Percentiles rank a stretch among this genome's conserved stretches.
Conservation (phyloP, 64 coral and sea anemone genomes). For the Stichodactyla mertensii region DNA sequence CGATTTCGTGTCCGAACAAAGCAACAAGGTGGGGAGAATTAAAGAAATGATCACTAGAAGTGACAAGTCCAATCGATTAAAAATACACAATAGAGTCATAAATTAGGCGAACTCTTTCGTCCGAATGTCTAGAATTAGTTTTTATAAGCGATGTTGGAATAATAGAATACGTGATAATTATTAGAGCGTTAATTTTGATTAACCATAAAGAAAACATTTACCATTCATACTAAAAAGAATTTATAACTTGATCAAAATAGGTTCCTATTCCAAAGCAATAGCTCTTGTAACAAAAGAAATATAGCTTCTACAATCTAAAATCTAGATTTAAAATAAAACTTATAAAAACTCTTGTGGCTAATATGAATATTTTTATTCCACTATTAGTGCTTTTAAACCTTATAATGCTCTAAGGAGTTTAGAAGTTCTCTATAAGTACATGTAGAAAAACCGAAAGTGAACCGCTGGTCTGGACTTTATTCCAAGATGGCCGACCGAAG, state of each 20-base stretch:
- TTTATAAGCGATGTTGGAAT: neutral
- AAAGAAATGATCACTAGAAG: neutral
- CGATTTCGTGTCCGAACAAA: slow-evolving; percentile 16
- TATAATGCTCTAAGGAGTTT: neutral
- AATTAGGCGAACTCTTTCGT: neutral
- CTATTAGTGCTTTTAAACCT: neutral
- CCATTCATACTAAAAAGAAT: neutral
- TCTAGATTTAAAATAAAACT: neutral
- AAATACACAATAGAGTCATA: neutral
- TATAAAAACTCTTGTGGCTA: neutral
- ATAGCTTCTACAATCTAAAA: too few relatives aligned
- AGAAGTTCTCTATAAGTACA: neutral
- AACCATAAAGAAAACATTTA: neutral
- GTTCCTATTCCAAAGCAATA: neutral
- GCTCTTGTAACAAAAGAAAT: neutral
- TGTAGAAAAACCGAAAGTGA: neutral
- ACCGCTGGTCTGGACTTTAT: slow-evolving; percentile 34
- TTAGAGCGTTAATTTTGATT: neutral
- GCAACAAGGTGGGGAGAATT: slow-evolving; percentile 32
- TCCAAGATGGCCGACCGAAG: slow-evolving; percentile 77
- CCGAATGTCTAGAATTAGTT: neutral
- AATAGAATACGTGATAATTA: neutral
- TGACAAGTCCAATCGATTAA: neutral
- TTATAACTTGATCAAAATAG: neutral
- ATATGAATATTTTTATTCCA: neutral